Conservation (phyloP, 2,113 vertebrate genomes). For the Poeciliopsis occidentalis region DNA sequence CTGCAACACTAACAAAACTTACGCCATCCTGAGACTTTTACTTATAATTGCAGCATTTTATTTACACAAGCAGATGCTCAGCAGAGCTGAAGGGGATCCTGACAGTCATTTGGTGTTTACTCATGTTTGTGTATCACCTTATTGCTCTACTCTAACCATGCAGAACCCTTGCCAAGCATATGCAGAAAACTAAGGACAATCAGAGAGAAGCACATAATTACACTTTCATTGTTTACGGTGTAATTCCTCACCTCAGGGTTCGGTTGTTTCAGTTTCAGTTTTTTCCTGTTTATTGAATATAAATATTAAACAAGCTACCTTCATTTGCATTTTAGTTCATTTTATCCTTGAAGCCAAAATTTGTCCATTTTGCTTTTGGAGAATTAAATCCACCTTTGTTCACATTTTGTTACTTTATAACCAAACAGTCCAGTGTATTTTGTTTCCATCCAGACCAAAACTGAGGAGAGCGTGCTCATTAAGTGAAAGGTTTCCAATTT, state of each 20-base stretch:
- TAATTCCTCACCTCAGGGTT: slow-evolving; percentile 50
- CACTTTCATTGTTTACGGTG: slow-evolving; percentile 68
- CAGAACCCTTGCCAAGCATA: slow-evolving; percentile 49
- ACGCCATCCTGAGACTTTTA: slow-evolving; percentile 29
- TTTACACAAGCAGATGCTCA: slow-evolving; percentile 17
- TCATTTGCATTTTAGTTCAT: background rate
- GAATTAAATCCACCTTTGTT: background rate
- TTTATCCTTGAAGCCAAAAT: background rate
- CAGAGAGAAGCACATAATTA: slow-evolving; percentile 45
- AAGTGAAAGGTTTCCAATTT: too few relatives aligned
- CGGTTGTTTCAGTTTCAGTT: slow-evolving; percentile 45
- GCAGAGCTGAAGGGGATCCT: slow-evolving; percentile 37
- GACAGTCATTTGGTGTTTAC: slow-evolving; percentile 2
- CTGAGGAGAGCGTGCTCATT: too few relatives aligned
- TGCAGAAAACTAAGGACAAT: slow-evolving; percentile 52
- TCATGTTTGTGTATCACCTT: slow-evolving; percentile 22
- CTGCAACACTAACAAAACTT: slow-evolving; percentile 24
- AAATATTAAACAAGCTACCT: slow-evolving; percentile 67
- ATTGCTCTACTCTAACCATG: slow-evolving; percentile 59
- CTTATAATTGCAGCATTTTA: slow-evolving; percentile 23
- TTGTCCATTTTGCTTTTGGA: background rate
- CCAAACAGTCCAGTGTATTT: too few relatives aligned
- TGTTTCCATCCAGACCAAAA: too few relatives aligned
- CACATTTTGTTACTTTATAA: background rate
- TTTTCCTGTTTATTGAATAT: slow-evolving; percentile 59